Evolutionary conservation across 2,888 invertebrate species (phyloP), one percentile per base, ranked within the genome.

Genomic region (Sarcophaga carnaria): DNA sequence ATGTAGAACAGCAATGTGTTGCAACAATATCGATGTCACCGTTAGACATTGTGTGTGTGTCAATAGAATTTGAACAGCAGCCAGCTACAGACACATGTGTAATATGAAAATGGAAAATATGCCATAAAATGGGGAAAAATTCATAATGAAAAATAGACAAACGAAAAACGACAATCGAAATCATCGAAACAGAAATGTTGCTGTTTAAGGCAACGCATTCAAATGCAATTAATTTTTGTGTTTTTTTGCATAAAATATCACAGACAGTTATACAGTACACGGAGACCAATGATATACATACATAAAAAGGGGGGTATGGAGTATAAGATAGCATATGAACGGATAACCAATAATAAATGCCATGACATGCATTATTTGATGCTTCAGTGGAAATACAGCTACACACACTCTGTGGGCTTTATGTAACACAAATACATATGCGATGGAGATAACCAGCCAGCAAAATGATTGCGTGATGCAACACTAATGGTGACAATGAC

Each of bases 21-120:
- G 72, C 45, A 81, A 77, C 69, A 87, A 84, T 87, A 84, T 87
- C 78, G 87, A 86, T 87, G 87, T 87, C 81, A 87, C 79, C 83
- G 45, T 74, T 78, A 84, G 74, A 75, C 83, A 78, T 66, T 81
- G 80, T 81, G 69, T 81, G 69, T 77, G 74, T 86, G 80, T 78
- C 80, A 69, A 78, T 75, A 3, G 74, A 10, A 81, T 47, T 45
- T 25, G 14, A 77, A n/a, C 27, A 49, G 22, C 17, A 37, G 27
- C 22, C 25, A 12, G 11, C 60, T 6, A 67, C 37, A 70, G 27
- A 54, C 76, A 25, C 69, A 62, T 54, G 70, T 17, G 64, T 25
- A 77, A 54, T 72, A 72, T 70, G 70, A 78, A 81, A 75, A 81
- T 83, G 77, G 62, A 75, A 87, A 86, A 78, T 78, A 74, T 81